Evolutionary conservation across 1,140 invertebrate genomes (phyloP).

Genomic region (Drosophila kohkoa): DNA sequence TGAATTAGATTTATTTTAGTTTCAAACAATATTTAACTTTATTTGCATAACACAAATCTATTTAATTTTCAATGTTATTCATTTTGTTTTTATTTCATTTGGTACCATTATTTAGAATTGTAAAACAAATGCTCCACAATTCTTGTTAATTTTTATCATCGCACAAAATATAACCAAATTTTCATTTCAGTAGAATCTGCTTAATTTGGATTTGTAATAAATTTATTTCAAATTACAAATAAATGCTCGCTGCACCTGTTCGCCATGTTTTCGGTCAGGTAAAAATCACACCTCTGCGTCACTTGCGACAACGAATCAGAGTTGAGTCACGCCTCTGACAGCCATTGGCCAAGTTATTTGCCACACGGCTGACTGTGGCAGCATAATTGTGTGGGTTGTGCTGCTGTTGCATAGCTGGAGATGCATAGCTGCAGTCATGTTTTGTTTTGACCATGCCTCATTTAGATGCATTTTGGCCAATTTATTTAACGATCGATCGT

Average conservation of each 20-base stretch:
- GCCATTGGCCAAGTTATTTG: background rate
- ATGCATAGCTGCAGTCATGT: conserved; percentile 42
- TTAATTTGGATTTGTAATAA: too few species aligned
- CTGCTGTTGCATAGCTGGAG: conserved; percentile 6
- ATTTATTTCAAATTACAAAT: background rate
- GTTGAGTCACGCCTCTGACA: conserved; percentile 1
- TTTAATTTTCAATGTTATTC: too few species aligned
- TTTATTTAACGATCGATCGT: conserved; percentile 83
- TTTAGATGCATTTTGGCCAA: conserved; percentile 79
- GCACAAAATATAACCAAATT: too few species aligned
- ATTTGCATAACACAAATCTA: too few species aligned
- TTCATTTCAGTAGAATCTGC: too few species aligned
- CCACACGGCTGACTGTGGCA: background rate
- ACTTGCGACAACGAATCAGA: background rate
- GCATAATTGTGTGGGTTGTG: background rate
- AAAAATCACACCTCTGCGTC: background rate
- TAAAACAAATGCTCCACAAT: too few species aligned
- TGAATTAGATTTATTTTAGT: too few species aligned
- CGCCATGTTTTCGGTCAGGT: background rate
- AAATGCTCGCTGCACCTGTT: background rate
- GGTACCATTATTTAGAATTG: too few species aligned
- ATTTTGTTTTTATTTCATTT: too few species aligned
- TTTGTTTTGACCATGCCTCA: conserved; percentile 77
- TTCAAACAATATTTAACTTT: too few species aligned
- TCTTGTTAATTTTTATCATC: too few species aligned